Base-by-base conservation (phyloP, 1,140 invertebrate genomes). In the Micrasema longulum region DNA sequence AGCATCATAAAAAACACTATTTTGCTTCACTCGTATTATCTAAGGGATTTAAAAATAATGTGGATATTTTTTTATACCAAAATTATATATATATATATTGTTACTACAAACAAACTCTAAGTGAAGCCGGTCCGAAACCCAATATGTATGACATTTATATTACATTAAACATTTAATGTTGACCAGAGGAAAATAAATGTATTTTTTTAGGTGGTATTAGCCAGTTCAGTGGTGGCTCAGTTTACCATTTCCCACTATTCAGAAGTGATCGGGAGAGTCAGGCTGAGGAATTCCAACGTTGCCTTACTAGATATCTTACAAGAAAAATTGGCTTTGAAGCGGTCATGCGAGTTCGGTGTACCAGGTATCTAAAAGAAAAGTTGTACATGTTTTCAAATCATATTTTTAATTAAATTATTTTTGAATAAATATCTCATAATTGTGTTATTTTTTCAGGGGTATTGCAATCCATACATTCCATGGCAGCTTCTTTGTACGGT, bases 241-340 rank as follows among this genome's bases (percentile, higher is more conserved):
- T 99, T 53, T 91, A 98, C 80, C 96, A 98, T 82, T 94, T 98
- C 76, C 96, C 97, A 47, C 85, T 95, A 67, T 98, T 95, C 83
- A 93, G 95, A 79, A 87, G 87, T 52, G 86, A 89, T 35, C 92
- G 93, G 75, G 83, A 87, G 9, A 86, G 90, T 68, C 88, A 93
- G 78, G 87, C 90, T 0, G 90, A 93, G 52, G 89, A 89, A 53
- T 93, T 98, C 69, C 90, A 93, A 38, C 87, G 89, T 68, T 91
- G 91, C 81, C 86, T 99, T 0, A 88, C 91, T 23, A 87, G 98
- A 50, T 99, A 99, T 85, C 85, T 99, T 1, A 95, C 93, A 0
- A 88, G 98, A 71, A 99, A 99, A 85, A 97, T 99, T 76, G 98
- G 98, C 36, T 99, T 99, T 81, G 98, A 99, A 84, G 95, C 98